Conservation (phyloP, 2,113 vertebrate genomes). For the Barnardius zonarius region DNA sequence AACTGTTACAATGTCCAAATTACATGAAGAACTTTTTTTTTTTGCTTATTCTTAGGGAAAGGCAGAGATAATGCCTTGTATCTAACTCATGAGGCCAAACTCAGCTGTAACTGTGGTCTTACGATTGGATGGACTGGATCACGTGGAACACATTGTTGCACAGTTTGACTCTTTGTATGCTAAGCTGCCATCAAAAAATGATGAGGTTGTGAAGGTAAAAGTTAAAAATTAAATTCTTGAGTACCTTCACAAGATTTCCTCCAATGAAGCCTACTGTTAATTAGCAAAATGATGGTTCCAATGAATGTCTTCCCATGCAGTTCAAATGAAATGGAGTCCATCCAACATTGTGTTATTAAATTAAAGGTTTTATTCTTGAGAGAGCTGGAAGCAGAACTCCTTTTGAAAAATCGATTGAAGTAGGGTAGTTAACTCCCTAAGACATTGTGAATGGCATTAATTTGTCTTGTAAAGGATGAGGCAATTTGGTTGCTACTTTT, state of each 20-base stretch:
- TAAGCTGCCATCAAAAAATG: neutral
- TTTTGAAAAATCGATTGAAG: neutral
- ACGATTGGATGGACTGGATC: neutral
- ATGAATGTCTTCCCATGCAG: neutral
- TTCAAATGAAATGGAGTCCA: neutral
- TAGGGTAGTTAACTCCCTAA: neutral
- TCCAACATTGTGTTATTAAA: neutral
- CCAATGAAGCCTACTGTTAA: neutral
- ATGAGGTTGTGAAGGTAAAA: neutral
- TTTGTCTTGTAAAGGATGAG: slow-evolving; percentile 6
- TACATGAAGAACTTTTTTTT: neutral
- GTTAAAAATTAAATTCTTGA: neutral
- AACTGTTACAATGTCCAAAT: neutral
- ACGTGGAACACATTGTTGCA: neutral
- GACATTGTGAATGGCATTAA: neutral
- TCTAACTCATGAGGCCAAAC: neutral
- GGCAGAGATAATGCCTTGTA: neutral
- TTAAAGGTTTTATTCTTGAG: slow-evolving; percentile 5
- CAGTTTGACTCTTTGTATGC: neutral
- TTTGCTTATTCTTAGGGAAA: neutral
- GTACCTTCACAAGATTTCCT: neutral
- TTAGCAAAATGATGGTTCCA: neutral
- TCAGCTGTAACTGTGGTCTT: neutral
- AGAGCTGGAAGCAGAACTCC: neutral
- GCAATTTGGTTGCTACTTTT: neutral